Evolutionary conservation across 2,113 vertebrate genomes (phyloP), one percentile per base, ranked within the genome.

Genomic region (Gymnocephalus cernua): DNA sequence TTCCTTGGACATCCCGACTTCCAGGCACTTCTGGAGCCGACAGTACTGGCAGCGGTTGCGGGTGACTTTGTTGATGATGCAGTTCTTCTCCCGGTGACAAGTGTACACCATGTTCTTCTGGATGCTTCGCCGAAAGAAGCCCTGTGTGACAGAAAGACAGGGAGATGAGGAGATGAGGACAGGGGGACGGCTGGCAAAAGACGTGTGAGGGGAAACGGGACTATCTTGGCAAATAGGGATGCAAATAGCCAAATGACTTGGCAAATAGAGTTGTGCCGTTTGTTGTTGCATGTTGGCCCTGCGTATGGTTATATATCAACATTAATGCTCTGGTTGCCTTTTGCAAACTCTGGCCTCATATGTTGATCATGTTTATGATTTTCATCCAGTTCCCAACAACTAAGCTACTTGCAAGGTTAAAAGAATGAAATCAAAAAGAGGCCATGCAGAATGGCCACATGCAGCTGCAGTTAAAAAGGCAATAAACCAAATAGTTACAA

Each of bases 81-180:
- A 99, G 95, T 96, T 98, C 95, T 99, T 99, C 94, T 99, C 98
- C 44, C 98, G 95, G 94, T 99, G 98, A 91, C 98, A 99, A 2
- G 98, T 99, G 93, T 99, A 99, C 89, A 99, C 97, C 98, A 99
- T 99, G 96, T 99, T 99, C 95, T 99, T 99, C 96, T 99, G 98
- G 93, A 99, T 99, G 91, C 98, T 99, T 86, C 98, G 95, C 80
- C 98, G 95, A 93, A 99, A 99, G 94, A 99, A 99, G 73, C 98
- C 98, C 98, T 99, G 94, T 1, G 45, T 38, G 67, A 79, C 29
- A 82, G 45, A 77, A 21, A 74, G 50, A 83, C 12, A 50, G 47
- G 57, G 45, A 59, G 58, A 27, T 48, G 68, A 72, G 27, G 62
- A 53, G 61, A 27, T 18, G 27, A 57, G 58, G 48, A 9, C 41